A percentile compares a stretch with the other conserved stretches of the same genome.
Conservation (phyloP, 2,797 vertebrate species). For the Pantherophis vulpinus region DNA sequence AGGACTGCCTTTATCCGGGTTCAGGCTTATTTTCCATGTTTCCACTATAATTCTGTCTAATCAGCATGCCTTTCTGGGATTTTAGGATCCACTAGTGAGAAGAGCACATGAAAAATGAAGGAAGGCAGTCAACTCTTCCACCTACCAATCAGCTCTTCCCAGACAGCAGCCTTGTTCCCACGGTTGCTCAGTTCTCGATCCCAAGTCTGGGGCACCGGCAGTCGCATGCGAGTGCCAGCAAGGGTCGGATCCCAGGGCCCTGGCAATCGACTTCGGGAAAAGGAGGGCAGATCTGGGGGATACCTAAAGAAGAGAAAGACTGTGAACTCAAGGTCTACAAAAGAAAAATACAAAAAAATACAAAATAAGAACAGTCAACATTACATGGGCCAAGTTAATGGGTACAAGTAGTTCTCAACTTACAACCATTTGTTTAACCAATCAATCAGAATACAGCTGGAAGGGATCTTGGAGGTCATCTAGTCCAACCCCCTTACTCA, state of each 20-base stretch:
- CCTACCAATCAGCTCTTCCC: conserved; percentile 87
- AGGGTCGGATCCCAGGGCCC: conserved; percentile 80
- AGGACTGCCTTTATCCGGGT: background rate
- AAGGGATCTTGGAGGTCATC: too few relatives aligned
- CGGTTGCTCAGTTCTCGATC: conserved; percentile 77
- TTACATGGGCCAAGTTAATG: background rate
- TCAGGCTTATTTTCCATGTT: background rate
- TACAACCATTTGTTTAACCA: background rate
- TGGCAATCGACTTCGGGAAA: conserved; percentile 78
- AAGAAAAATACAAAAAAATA: background rate
- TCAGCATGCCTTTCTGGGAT: background rate
- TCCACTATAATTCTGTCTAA: background rate
- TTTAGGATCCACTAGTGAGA: background rate
- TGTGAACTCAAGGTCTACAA: background rate
- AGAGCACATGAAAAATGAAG: background rate
- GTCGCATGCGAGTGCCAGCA: conserved; percentile 82
- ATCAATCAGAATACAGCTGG: too few relatives aligned
- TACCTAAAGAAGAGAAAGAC: conserved; percentile 71
- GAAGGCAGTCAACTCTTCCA: background rate
- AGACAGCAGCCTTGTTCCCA: conserved; percentile 80
- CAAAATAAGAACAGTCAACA: background rate
- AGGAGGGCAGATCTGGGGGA: conserved; percentile 73
- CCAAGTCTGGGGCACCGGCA: conserved; percentile 81
- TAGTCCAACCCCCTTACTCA: too few relatives aligned
- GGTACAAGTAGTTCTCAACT: background rate